A percentile compares a stretch with the other conserved stretches of the same genome.
Evolutionary conservation across 1,140 invertebrate genomes (phyloP).

Genomic region (Contarinia nasturtii): DNA sequence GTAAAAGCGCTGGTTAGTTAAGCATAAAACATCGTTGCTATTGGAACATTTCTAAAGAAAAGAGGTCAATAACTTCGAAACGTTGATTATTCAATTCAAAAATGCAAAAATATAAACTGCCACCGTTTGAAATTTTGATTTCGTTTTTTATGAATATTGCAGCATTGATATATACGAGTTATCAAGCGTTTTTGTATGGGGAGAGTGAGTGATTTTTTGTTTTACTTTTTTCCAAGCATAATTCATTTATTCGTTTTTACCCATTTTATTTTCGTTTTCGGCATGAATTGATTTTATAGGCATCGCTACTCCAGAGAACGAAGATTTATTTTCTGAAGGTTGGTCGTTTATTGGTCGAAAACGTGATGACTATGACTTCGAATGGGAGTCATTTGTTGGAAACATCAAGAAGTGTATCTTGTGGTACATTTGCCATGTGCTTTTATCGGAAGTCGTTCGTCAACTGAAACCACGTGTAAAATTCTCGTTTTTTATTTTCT

Average conservation of each 20-base stretch:
- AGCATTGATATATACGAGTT: neutral
- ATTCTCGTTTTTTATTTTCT: conserved; percentile 9
- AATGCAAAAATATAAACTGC: no score
- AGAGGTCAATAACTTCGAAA: no score
- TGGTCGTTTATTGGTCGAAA: conserved; percentile 25
- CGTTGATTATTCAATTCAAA: no score
- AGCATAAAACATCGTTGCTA: no score
- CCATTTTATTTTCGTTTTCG: no score
- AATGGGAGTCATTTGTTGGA: conserved; percentile 30
- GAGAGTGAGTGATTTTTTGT: neutral
- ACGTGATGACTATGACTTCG: conserved; percentile 29
- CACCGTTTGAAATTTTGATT: neutral
- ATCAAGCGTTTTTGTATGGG: neutral
- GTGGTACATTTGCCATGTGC: conserved; percentile 24
- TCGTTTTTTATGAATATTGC: neutral
- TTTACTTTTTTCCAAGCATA: no score
- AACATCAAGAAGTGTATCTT: conserved; percentile 20
- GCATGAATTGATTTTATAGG: no score
- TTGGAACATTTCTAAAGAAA: no score
- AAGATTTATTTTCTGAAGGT: conserved; percentile 14
- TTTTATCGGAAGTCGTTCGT: conserved; percentile 20
- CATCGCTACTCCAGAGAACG: neutral
- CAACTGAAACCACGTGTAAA: conserved; percentile 18
- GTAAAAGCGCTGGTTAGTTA: no score
- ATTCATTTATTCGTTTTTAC: neutral